A percentile compares a stretch with the other conserved stretches of the same genome.
These are phyloP conservation scores for Drosophila auraria DNA, from an alignment of 1,140 invertebrate genomes.

Conservation along the genomic window DNA sequence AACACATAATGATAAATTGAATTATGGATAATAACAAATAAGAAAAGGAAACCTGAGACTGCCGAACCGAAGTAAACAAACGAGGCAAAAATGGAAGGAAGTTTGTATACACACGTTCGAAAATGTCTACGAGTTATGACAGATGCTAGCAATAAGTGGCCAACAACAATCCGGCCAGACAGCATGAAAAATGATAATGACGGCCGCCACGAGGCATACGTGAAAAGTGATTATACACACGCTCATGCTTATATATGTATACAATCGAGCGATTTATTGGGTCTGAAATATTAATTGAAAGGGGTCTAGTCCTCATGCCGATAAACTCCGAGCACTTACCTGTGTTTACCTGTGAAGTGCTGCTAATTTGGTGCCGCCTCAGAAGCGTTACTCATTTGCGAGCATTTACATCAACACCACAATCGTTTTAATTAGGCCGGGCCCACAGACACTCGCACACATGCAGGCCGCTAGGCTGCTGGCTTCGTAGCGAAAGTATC, in stretches of 20 bases:
- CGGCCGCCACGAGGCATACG: slow-evolving; percentile 57
- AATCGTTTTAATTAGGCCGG: slow-evolving; percentile 49
- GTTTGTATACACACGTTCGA: slow-evolving; percentile 38
- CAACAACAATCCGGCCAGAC: slow-evolving; percentile 47
- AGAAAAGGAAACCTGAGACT: slow-evolving; percentile 42
- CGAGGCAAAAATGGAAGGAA: slow-evolving; percentile 19
- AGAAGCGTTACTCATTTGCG: slow-evolving; percentile 49
- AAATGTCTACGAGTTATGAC: slow-evolving; percentile 18
- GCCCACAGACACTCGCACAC: slow-evolving; percentile 3
- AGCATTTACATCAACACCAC: slow-evolving; percentile 36
- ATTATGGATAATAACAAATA: slow-evolving; percentile 45
- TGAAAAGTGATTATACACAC: slow-evolving; percentile 70
- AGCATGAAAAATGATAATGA: slow-evolving; percentile 79
- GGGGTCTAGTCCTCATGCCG: not conserved
- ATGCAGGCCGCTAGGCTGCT: slow-evolving; percentile 19
- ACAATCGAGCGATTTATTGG: slow-evolving; percentile 16
- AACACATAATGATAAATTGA: slow-evolving; percentile 49
- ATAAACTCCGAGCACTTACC: slow-evolving; percentile 43
- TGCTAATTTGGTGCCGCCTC: slow-evolving; percentile 51
- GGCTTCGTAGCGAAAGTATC: slow-evolving; percentile 29
- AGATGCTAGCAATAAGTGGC: slow-evolving; percentile 42
- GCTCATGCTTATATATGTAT: not conserved
- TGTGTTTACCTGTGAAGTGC: slow-evolving; percentile 62
- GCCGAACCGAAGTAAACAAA: slow-evolving; percentile 41
- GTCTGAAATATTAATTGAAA: slow-evolving; percentile 28